phyloP scores from a whole-genome alignment of 1,140 invertebrate genomes.

The Acromyrmex charruanus region DNA sequence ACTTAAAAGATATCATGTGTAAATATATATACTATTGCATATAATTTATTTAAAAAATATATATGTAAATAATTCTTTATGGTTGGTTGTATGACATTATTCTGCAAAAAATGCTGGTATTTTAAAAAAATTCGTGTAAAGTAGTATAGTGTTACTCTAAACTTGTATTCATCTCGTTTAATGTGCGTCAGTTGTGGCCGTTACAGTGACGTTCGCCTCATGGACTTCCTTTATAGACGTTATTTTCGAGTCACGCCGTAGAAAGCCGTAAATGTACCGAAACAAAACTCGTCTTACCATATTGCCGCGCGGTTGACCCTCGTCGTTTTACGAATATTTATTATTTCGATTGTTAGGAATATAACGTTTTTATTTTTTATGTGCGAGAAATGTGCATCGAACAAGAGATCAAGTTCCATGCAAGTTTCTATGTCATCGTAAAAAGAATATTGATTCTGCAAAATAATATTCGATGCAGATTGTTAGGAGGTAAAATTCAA shows the following conservation, averaged over 20 bases:
- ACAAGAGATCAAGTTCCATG: background rate
- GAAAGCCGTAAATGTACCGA: conserved; percentile 52
- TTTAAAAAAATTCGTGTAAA: background rate
- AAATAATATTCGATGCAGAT: background rate
- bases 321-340: conserved; percentile 53
- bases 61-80: background rate
- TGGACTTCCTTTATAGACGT: conserved; percentile 44
- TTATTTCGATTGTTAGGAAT: background rate
- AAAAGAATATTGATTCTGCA: background rate
- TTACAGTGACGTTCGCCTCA: conserved; percentile 30
- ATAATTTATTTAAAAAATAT: background rate
- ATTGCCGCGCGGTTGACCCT: conserved; percentile 27
- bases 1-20: background rate
- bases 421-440: background rate
- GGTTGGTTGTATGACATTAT: background rate
- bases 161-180: conserved; percentile 44
- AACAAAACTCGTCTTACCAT: conserved; percentile 25
- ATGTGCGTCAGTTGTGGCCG: conserved; percentile 12
- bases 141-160: background rate
- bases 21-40: background rate
- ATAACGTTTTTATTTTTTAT: conserved; percentile 54
- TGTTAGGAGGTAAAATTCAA: background rate
- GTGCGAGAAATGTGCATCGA: background rate
- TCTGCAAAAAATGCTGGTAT: background rate
- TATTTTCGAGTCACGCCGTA: conserved; percentile 43